Evolutionary conservation across 2,113 vertebrate species (phyloP).

Genomic region (Myotis brandtii): DNA sequence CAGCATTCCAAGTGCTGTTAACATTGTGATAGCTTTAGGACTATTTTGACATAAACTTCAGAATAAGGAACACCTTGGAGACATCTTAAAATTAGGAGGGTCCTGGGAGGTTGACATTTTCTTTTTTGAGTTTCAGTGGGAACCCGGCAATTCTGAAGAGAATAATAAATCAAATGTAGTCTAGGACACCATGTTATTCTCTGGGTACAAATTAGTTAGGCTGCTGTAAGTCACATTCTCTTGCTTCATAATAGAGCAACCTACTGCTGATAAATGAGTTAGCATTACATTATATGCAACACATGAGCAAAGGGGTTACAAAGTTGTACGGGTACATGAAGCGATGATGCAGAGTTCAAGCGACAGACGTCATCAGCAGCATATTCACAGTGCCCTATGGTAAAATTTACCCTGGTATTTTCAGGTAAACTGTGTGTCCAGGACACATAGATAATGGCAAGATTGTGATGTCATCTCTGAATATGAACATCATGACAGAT

Average conservation of each 20-base stretch:
- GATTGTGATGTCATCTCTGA: neutral
- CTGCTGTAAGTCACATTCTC: neutral
- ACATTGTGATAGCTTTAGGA: neutral
- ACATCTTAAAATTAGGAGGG: neutral
- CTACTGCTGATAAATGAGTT: neutral
- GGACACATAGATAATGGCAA: conserved; percentile 46
- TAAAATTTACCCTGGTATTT: conserved; percentile 31
- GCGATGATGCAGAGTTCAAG: neutral
- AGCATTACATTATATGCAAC: neutral
- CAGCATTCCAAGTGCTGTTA: neutral
- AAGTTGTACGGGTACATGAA: neutral
- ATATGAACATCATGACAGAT: neutral
- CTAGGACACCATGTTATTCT: neutral
- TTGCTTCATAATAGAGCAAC: neutral
- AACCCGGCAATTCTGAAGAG: neutral
- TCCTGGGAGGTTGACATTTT: neutral
- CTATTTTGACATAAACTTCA: neutral
- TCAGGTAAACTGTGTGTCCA: conserved; percentile 16
- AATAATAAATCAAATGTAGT: neutral
- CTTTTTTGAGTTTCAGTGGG: neutral
- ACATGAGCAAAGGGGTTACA: neutral
- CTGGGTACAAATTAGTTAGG: neutral
- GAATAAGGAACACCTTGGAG: neutral
- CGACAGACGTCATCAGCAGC: neutral
- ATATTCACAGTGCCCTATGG: neutral